These are phyloP conservation scores for Aphis gossypii DNA, from an alignment of 1,140 invertebrate species.

Conservation along the genomic window DNA sequence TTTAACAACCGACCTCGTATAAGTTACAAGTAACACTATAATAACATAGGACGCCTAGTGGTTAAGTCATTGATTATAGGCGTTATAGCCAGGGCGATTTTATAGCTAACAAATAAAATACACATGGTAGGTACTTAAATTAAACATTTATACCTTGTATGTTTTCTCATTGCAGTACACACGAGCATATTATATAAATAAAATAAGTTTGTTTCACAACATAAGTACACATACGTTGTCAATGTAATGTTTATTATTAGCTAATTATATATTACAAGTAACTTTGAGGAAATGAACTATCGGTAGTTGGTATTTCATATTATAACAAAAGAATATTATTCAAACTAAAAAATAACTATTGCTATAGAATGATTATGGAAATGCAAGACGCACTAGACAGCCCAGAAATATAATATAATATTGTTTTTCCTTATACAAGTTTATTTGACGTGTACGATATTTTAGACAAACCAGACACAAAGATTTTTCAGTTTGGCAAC, in stretches of 20 bases:
- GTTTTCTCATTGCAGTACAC: neutral
- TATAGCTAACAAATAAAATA: neutral
- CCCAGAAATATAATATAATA: neutral
- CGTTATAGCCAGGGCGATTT: neutral
- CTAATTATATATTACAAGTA: constrained; percentile 1
- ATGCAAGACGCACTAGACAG: neutral
- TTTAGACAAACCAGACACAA: neutral
- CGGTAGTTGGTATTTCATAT: neutral
- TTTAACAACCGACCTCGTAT: constrained; percentile 25
- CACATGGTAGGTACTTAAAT: neutral
- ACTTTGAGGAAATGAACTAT: neutral
- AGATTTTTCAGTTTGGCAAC: constrained; percentile 40
- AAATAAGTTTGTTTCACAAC: constrained; percentile 4
- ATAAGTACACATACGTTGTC: neutral
- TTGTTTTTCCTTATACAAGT: neutral
- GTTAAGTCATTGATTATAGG: neutral
- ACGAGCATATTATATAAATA: neutral
- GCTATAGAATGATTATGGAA: neutral
- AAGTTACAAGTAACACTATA: neutral
- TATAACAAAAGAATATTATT: neutral
- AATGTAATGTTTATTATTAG: neutral
- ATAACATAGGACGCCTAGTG: neutral
- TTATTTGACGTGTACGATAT: neutral
- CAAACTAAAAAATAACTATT: neutral
- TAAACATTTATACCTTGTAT: neutral